These are phyloP conservation scores for Sympetrum striolatum DNA, from an alignment of 2,888 invertebrate genomes.

Conservation along the genomic window DNA sequence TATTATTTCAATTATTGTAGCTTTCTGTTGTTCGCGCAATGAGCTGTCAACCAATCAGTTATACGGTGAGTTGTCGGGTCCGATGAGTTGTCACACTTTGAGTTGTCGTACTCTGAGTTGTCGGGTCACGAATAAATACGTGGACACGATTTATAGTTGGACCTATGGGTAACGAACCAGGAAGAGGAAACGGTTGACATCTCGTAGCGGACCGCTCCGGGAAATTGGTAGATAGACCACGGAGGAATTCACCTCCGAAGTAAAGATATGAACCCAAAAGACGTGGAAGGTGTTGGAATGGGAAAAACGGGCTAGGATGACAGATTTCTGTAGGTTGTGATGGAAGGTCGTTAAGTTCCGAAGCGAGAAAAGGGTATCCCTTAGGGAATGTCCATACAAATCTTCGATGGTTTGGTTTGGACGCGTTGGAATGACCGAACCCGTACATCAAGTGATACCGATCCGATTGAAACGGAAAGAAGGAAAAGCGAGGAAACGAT, in stretches of 20 bases:
- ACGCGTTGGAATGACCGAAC: not conserved
- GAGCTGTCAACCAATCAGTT: too few relatives aligned
- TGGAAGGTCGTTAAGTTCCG: not conserved
- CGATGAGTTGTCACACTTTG: too few relatives aligned
- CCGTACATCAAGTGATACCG: not conserved
- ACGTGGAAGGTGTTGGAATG: not conserved
- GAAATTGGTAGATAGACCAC: not conserved
- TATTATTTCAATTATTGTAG: too few relatives aligned
- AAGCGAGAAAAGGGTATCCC: not conserved
- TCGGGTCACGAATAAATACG: too few relatives aligned
- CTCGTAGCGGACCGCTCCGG: not conserved
- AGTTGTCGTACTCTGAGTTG: too few relatives aligned
- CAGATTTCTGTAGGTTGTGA: not conserved
- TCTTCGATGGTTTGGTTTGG: not conserved
- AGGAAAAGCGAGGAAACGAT: not conserved
- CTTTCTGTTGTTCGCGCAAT: too few relatives aligned
- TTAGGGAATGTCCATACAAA: not conserved
- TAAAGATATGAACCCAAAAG: not conserved
- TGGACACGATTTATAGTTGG: not conserved
- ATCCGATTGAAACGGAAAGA: not conserved
- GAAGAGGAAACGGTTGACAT: not conserved
- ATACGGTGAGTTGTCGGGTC: too few relatives aligned
- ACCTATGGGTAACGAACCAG: too few relatives aligned
- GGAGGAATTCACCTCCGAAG: not conserved
- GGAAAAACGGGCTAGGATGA: not conserved